phyloP scores from a whole-genome alignment of 2,797 vertebrate species.

The Urophycis tenuis region DNA sequence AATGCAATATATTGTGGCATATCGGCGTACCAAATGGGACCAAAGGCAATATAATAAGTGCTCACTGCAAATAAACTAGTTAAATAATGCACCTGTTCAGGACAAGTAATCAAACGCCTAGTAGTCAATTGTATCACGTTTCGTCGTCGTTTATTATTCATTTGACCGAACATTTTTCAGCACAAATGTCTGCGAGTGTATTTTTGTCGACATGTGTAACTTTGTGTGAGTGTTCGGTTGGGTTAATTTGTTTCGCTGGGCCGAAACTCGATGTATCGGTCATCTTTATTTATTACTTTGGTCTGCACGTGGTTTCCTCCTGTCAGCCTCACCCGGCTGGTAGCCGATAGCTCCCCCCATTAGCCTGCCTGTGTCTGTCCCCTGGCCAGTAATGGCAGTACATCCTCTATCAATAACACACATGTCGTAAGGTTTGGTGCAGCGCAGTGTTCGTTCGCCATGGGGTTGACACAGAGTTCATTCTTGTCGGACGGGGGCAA shows the following conservation, averaged over 20 bases:
- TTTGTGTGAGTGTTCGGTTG: not conserved
- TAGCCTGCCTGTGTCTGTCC: not conserved
- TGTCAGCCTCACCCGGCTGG: conserved; percentile 11
- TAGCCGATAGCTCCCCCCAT: not conserved
- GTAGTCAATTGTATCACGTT: not conserved
- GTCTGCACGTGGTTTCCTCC: conserved; percentile 27
- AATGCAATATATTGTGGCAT: not conserved
- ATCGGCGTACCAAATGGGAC: not conserved
- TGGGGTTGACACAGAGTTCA: conserved; percentile 80
- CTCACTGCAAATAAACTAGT: not conserved
- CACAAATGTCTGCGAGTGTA: not conserved
- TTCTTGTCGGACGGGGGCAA: conserved; percentile 73
- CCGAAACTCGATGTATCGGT: conserved; percentile 33
- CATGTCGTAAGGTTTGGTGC: conserved; percentile 24
- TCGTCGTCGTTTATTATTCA: not conserved
- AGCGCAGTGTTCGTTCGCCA: conserved; percentile 31
- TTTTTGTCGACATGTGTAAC: not conserved
- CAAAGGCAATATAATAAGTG: not conserved
- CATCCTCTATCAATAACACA: conserved; percentile 32
- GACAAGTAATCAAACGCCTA: not conserved
- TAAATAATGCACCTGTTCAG: not conserved
- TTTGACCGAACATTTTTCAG: not conserved
- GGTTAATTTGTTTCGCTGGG: not conserved
- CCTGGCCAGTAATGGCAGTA: conserved; percentile 10
- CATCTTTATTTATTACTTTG: conserved; percentile 48